Percentiles rank a stretch among this genome's conserved stretches.
Conservation (phyloP, 1,140 invertebrate genomes). For the Yoshiicerus persimilis region DNA sequence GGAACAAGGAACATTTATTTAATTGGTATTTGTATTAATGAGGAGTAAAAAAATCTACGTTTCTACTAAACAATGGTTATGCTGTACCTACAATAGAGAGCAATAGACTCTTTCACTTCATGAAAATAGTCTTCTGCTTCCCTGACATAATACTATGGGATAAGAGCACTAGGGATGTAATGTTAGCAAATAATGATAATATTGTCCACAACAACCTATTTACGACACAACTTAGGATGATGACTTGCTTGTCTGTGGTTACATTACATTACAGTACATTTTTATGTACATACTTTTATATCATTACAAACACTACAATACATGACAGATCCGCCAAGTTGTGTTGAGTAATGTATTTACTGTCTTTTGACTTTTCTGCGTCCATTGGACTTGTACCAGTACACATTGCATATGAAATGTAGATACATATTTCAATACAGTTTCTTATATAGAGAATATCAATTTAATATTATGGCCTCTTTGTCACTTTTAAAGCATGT, state of each 20-base stretch:
- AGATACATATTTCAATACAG: too few relatives aligned
- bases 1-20: background rate
- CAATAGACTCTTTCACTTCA: constrained; percentile 11
- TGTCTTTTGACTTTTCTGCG: background rate
- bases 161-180: background rate
- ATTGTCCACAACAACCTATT: constrained; percentile 7
- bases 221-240: background rate
- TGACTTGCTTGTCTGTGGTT: constrained; percentile 5
- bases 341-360: background rate
- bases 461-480: too few relatives aligned
- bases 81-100: background rate
- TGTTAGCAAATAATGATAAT: constrained; percentile 15
- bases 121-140: constrained; percentile 6
- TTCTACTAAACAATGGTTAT: background rate
- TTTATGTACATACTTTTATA: background rate
- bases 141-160: background rate
- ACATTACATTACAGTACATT: background rate
- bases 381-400: too few relatives aligned
- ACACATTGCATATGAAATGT: too few relatives aligned
- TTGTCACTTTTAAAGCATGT: background rate
- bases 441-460: too few relatives aligned
- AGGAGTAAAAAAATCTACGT: background rate
- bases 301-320: background rate
- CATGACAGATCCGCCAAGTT: background rate
- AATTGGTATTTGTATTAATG: background rate